Percentiles rank a stretch among this genome's conserved stretches.
phyloP scores from a whole-genome alignment of 2,888 invertebrate genomes.

The Keiferia lycopersicella region DNA sequence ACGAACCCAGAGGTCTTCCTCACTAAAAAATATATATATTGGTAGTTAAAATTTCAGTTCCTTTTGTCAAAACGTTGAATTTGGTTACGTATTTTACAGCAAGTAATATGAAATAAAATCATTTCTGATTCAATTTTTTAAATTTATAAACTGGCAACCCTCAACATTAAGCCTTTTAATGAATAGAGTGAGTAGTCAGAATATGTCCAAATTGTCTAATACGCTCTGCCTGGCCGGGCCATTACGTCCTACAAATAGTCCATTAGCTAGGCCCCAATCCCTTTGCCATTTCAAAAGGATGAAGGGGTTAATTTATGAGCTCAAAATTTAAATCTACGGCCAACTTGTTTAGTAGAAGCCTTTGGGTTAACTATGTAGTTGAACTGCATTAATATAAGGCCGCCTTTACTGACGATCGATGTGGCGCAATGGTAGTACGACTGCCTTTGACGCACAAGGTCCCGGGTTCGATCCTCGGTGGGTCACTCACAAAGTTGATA shows the following conservation, averaged over 20 bases:
- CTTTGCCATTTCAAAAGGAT: constrained; percentile 80
- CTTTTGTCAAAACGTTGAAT: too few species aligned
- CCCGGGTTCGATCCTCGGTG: too few species aligned
- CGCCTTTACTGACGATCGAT: constrained; percentile 47
- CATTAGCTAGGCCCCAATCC: constrained; percentile 79
- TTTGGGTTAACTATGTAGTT: constrained; percentile 74
- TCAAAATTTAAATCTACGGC: constrained; percentile 80
- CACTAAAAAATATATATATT: too few species aligned
- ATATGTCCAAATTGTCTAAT: constrained; percentile 75
- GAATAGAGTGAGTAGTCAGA: constrained; percentile 66
- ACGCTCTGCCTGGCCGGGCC: constrained; percentile 72
- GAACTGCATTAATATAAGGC: constrained; percentile 70
- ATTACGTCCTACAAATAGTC: constrained; percentile 80
- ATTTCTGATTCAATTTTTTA: too few species aligned
- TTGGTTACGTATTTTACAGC: too few species aligned
- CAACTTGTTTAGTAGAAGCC: constrained; percentile 75
- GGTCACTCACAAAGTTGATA: too few species aligned
- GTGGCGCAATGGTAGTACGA: constrained; percentile 37
- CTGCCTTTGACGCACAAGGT: too few species aligned
- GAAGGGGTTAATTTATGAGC: constrained; percentile 81
- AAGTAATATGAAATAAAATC: too few species aligned
- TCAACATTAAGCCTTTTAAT: constrained; percentile 47
- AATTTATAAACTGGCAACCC: too few species aligned
- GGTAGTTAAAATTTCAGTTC: too few species aligned
- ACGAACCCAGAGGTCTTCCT: too few species aligned